A percentile compares a stretch with the other conserved stretches of the same genome.
Evolutionary conservation across 2,888 invertebrate genomes (phyloP).

Genomic region (Pristionchus maxplancki): DNA sequence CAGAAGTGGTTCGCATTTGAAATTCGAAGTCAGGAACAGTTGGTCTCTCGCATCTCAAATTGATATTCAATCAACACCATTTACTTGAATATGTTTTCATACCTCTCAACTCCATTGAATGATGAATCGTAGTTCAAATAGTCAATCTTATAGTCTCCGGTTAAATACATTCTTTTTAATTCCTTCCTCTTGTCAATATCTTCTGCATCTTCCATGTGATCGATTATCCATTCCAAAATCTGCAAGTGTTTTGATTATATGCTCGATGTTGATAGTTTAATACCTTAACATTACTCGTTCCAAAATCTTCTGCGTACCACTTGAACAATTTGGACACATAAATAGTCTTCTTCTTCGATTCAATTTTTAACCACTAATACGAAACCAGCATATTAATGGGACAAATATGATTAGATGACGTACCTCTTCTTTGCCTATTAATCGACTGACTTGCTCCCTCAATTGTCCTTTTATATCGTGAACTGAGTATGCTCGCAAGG

Average conservation of each 20-base stretch:
- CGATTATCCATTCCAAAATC: slow-evolving; percentile 66
- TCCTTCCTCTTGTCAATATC: slow-evolving; percentile 61
- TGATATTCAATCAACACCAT: neutral
- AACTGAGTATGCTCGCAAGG: slow-evolving; percentile 76
- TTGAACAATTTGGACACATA: slow-evolving; percentile 79
- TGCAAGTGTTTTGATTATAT: neutral
- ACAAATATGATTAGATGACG: neutral
- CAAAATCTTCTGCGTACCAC: slow-evolving; percentile 80
- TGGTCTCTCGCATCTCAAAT: slow-evolving; percentile 11
- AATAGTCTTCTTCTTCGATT: slow-evolving; percentile 76
- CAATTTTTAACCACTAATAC: slow-evolving; percentile 78
- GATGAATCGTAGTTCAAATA: slow-evolving; percentile 69
- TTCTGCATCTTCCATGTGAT: slow-evolving; percentile 56
- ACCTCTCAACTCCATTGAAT: slow-evolving; percentile 65
- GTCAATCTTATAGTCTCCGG: slow-evolving; percentile 69
- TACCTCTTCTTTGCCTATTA: slow-evolving; percentile 50
- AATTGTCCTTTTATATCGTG: slow-evolving; percentile 19
- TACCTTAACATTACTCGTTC: slow-evolving; percentile 57
- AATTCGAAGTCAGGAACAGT: slow-evolving; percentile 8
- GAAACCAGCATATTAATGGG: neutral
- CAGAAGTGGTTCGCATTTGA: slow-evolving; percentile 7
- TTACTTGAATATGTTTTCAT: no score
- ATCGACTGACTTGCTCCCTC: slow-evolving; percentile 3
- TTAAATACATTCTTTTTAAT: slow-evolving; percentile 63
- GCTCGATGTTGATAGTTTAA: no score